A percentile compares a stretch with the other conserved stretches of the same genome.
Evolutionary conservation across 2,888 invertebrate genomes (phyloP).

Genomic region (Drosophila imparisetae): DNA sequence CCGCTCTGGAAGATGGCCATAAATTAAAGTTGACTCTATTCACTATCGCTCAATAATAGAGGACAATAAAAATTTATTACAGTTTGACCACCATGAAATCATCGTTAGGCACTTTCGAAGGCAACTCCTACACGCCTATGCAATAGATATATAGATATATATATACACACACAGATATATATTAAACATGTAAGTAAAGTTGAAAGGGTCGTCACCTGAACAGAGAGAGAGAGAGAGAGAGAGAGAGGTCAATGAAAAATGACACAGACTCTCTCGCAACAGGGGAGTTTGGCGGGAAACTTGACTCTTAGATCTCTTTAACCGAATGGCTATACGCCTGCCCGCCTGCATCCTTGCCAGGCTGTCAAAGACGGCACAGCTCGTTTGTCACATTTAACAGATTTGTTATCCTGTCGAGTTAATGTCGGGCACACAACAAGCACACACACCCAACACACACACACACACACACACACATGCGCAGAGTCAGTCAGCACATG

Average conservation of each 20-base stretch:
- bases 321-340: constrained; percentile 15
- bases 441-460: constrained; percentile 45
- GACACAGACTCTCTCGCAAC: constrained; percentile 33
- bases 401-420: constrained; percentile 85
- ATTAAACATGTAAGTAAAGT: not conserved
- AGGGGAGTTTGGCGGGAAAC: constrained; percentile 52
- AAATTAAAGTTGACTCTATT: constrained; percentile 64
- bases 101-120: constrained; percentile 75
- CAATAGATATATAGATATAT: constrained; percentile 21
- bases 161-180: not conserved
- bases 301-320: constrained; percentile 62
- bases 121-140: constrained; percentile 57
- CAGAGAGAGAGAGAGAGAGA: constrained; percentile 17
- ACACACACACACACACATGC: constrained; percentile 40
- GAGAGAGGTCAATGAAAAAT: constrained; percentile 75
- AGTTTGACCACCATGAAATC: constrained; percentile 85
- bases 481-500: constrained; percentile 30
- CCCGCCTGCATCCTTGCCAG: constrained; percentile 47
- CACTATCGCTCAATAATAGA: constrained; percentile 74
- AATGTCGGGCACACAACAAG: constrained; percentile 81
- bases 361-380: constrained; percentile 73
- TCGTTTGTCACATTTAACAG: constrained; percentile 84
- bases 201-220: constrained; percentile 35
- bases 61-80: constrained; percentile 81
- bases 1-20: constrained; percentile 56